Percentiles rank a stretch among this genome's conserved stretches.
These are phyloP conservation scores for Acanthosepion lycidas DNA, from an alignment of 2,888 invertebrate species.

Conservation along the genomic window DNA sequence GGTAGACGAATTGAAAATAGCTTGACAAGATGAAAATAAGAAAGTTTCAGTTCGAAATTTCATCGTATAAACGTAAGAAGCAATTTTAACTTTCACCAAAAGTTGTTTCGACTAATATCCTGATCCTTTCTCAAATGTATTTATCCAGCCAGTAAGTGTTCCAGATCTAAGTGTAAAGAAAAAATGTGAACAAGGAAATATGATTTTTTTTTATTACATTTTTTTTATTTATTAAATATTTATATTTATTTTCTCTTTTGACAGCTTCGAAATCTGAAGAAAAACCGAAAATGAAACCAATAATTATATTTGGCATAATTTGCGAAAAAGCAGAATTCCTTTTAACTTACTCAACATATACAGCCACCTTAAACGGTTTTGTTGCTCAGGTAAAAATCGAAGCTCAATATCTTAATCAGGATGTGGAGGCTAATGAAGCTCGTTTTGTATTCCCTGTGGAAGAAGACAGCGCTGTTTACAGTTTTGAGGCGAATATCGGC, in stretches of 20 bases:
- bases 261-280: not conserved
- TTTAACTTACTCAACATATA: not conserved
- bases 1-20: too few relatives aligned
- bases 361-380: constrained; percentile 53
- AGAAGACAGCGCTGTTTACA: constrained; percentile 57
- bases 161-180: too few relatives aligned
- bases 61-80: too few relatives aligned
- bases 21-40: too few relatives aligned
- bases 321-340: constrained; percentile 39
- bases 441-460: constrained; percentile 61
- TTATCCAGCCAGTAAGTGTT: too few relatives aligned
- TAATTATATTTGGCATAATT: not conserved
- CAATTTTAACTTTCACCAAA: too few relatives aligned
- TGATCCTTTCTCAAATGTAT: too few relatives aligned
- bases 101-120: too few relatives aligned
- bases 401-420: constrained; percentile 54
- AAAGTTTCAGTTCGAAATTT: too few relatives aligned
- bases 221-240: not conserved
- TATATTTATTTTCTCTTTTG: not conserved
- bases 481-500: constrained; percentile 58
- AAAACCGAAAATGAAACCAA: not conserved
- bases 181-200: too few relatives aligned
- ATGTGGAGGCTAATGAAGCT: constrained; percentile 54
- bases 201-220: too few relatives aligned
- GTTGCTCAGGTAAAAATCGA: constrained; percentile 54